These are phyloP conservation scores for Vireo griseus DNA, from an alignment of 2,797 vertebrate genomes.

Conservation along the genomic window DNA sequence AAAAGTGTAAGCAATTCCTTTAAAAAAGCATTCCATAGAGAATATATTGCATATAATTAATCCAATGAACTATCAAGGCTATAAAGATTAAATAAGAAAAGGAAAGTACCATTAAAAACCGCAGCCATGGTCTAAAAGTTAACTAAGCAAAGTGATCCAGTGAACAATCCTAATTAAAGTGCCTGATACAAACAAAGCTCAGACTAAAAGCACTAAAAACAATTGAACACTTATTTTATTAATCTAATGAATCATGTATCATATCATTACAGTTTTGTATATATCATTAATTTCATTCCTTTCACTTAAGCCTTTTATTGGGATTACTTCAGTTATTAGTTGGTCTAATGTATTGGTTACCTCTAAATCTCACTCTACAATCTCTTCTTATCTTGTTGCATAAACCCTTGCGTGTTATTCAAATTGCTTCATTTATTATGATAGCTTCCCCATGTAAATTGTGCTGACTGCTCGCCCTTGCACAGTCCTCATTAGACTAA, in stretches of 20 bases:
- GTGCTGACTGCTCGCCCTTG: conserved; percentile 99
- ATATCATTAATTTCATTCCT: conserved; percentile 99
- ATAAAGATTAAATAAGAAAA: conserved; percentile 96
- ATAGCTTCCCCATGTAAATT: conserved; percentile 99
- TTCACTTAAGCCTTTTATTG: conserved; percentile 99
- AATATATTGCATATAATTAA: conserved; percentile 89
- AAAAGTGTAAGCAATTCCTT: conserved; percentile 70
- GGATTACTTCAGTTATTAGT: conserved; percentile 99
- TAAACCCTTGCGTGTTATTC: conserved; percentile 99
- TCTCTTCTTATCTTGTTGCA: conserved; percentile 99
- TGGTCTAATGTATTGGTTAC: conserved; percentile 99
- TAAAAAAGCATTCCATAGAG: conserved; percentile 71
- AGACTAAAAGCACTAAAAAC: conserved; percentile 86
- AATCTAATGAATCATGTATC: conserved; percentile 99
- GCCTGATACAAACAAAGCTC: conserved; percentile 91
- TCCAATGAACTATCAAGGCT: conserved; percentile 91
- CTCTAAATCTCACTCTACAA: conserved; percentile 95
- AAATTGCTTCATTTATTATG: conserved; percentile 99
- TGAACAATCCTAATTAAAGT: conserved; percentile 97
- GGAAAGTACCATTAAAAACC: conserved; percentile 92
- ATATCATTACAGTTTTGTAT: conserved; percentile 99
- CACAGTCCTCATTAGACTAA: conserved; percentile 99
- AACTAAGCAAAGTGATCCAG: conserved; percentile 98
- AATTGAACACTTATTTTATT: conserved; percentile 96
- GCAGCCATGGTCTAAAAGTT: conserved; percentile 87